Evolutionary conservation across 1,140 invertebrate species (phyloP), one percentile per base, ranked within the genome.

Genomic region (Macrocentrus cingulum): DNA sequence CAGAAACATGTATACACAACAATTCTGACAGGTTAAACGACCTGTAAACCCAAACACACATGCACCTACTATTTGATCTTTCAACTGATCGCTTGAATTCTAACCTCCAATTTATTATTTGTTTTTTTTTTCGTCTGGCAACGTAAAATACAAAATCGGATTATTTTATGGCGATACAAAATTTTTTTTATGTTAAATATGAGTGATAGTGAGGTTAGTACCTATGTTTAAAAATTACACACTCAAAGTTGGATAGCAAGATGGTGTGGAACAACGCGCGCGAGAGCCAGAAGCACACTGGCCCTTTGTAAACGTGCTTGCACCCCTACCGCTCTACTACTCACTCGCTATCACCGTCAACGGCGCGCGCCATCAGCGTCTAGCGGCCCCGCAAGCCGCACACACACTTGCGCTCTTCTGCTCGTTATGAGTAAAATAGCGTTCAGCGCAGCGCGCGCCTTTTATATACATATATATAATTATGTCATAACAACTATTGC

Each of bases 401-500:
- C 32, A 19, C 34, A 22, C 23, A 49, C 5, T 11, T 15, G 1
- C 15, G 9, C 18, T 9, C n/a, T 25, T 29, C n/a, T 15, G 7
- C 41, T 16, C 22, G 16, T 13, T 18, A 6, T 46, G n/a, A 11
- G 36, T 13, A 32, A 25, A 32, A 15, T n/a, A 22, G n/a, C 42
- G 13, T 16, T 36, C 15, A 39, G 9, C 20, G 20, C 18, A 15
- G 19, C 44, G 29, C 16, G 23, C 36, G 8, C 20, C 4, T 48
- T 23, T 50, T 39, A n/a, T 45, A 56, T 39, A 61, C 59, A n/a
- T n/a, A n/a, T 64, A 61, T 69, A 66, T 69, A 73, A 75, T 73
- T 71, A 68, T 73, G 67, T 71, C 73, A 71, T 74, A 74, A 75
- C 72, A 71, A 66, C 67, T 67, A 68, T 69, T 65, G 70, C 73